Base-by-base conservation (phyloP, 2,113 vertebrate genomes). In the Syrmaticus mikado region DNA sequence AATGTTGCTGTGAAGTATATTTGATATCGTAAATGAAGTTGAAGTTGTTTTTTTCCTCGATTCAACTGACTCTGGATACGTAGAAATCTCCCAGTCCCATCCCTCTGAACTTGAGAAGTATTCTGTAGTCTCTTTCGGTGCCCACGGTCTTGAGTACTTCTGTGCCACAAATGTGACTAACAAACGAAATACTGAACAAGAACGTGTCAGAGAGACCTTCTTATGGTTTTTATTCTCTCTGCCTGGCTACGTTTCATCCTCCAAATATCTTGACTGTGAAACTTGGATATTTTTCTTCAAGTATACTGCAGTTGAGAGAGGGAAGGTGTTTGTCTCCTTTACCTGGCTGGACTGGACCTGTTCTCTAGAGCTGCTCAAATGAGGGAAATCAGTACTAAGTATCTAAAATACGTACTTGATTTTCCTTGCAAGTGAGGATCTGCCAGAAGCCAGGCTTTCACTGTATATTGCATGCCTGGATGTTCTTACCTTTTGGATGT, bases 401-500 rank as follows among this genome's bases (percentile, higher is more conserved):
- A 25, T 46, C 25, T 67, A 77, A 50, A 90, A 62, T 48, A n/a
- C 1, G 0, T 10, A 20, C 5, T 14, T 55, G 52, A 66, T 70
- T 61, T 4, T 41, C 2, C 50, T 66, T 66, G 36, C 32, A 74
- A 43, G 65, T 0, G 0, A 55, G 40, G 36, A 82, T 50, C 38
- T 76, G 55, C 68, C 46, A 60, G 36, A 77, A 91, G 36, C 62
- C 11, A 7, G 12, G 22, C 27, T 76, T 28, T 67, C 19, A 11
- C 41, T 83, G 58, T 6, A 40, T 2, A 68, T 28, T 19, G 11
- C 6, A 10, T 28, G 22, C 24, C 58, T 45, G 15, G 38, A 5
- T 83, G 50, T 73, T 89, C 68, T 72, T 94, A 70, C 34, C 45
- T 85, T 88, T 79, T 58, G 68, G 71, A 66, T 87, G 71, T 24